Conservation (phyloP, 2,888 invertebrate species). For the Limnephilus lunatus region DNA sequence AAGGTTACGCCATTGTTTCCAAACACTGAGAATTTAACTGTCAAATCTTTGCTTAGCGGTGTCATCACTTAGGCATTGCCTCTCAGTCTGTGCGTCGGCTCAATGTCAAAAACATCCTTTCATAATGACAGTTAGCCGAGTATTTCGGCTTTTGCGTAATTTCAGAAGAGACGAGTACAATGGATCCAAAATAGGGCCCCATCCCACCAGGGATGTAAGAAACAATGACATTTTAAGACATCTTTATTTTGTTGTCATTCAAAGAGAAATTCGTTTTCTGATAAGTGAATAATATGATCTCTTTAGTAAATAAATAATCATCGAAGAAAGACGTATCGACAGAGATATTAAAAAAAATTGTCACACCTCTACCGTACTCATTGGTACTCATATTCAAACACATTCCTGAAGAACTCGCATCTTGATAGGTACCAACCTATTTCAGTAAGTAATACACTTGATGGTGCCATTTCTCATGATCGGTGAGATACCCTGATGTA, state of each 20-base stretch:
- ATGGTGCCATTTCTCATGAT: too few relatives aligned
- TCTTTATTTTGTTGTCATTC: background rate
- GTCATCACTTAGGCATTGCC: background rate
- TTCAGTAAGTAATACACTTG: too few relatives aligned
- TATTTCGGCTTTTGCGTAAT: background rate
- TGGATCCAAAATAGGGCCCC: background rate
- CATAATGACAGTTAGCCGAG: constrained; percentile 2
- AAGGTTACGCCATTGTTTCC: background rate
- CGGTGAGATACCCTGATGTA: too few relatives aligned
- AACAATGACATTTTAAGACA: background rate
- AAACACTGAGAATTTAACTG: background rate
- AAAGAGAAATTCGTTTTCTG: background rate
- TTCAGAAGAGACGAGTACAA: background rate
- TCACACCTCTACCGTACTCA: background rate
- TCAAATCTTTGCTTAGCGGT: background rate
- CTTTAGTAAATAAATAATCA: background rate
- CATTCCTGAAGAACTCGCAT: background rate
- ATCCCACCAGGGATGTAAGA: background rate
- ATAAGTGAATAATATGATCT: background rate
- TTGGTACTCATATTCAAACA: background rate
- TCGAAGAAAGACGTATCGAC: background rate
- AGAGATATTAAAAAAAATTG: too few relatives aligned
- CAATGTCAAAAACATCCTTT: background rate
- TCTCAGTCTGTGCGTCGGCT: background rate
- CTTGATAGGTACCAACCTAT: too few relatives aligned